Evolutionary conservation across 2,797 vertebrate species (phyloP).

Genomic region (Sternotherus odoratus): DNA sequence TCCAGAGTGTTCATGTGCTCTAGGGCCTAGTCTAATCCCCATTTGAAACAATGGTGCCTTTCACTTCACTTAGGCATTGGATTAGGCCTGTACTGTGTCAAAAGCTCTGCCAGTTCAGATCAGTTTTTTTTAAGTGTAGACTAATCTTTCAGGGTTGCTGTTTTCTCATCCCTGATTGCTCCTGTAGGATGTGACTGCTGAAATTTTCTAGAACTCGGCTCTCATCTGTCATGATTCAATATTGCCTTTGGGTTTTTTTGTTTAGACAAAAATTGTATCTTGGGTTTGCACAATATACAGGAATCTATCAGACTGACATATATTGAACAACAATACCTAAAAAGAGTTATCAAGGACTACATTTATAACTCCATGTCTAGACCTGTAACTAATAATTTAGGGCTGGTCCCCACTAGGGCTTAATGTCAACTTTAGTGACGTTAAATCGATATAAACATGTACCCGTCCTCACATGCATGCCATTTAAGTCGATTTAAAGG

Average conservation of each 20-base stretch:
- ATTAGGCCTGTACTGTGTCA: background rate
- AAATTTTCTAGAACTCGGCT: background rate
- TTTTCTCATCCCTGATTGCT: background rate
- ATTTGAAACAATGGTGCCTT: background rate
- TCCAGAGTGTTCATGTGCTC: background rate
- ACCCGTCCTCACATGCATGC: no score
- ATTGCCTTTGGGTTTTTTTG: background rate
- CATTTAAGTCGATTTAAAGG: no score
- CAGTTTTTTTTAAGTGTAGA: background rate
- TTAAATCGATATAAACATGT: no score
- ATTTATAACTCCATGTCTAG: rapidly evolving
- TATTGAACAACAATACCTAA: background rate
- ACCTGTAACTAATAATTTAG: background rate
- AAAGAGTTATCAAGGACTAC: background rate
- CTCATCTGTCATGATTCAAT: background rate
- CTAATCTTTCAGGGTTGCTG: background rate
- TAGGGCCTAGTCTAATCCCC: background rate
- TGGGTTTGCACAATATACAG: background rate
- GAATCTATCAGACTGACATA: background rate
- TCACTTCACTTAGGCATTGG: background rate
- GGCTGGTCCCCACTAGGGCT: no score
- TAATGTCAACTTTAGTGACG: no score
- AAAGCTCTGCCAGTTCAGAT: background rate
- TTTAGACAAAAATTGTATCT: background rate
- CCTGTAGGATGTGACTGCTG: background rate